A percentile compares a stretch with the other conserved stretches of the same genome.
Evolutionary conservation across 2,888 invertebrate species (phyloP).

Genomic region (Hesperia comma): DNA sequence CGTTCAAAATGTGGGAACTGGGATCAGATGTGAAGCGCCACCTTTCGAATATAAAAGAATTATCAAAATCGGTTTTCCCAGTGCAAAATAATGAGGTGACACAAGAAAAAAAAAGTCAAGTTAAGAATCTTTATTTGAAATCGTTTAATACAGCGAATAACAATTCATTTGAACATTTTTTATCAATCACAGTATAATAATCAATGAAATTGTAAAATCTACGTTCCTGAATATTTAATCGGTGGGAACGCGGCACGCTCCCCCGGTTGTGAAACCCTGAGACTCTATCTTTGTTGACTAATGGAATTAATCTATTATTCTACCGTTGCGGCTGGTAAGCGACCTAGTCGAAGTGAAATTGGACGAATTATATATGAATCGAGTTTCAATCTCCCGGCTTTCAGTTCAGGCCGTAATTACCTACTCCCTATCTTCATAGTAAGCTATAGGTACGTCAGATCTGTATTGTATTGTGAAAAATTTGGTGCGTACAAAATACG

Average conservation of each 20-base stretch:
- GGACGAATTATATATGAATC: slow-evolving; percentile 44
- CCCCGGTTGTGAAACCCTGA: slow-evolving; percentile 23
- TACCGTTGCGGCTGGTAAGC: slow-evolving; percentile 66
- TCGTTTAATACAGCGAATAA: too few relatives aligned
- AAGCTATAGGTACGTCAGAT: not conserved
- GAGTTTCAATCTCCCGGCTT: slow-evolving; percentile 30
- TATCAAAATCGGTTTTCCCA: too few relatives aligned
- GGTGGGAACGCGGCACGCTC: slow-evolving; percentile 17
- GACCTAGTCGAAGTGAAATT: slow-evolving; percentile 53
- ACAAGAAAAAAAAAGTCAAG: too few relatives aligned
- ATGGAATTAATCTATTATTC: slow-evolving; percentile 54
- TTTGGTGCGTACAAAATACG: too few relatives aligned
- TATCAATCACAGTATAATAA: not conserved
- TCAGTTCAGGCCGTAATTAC: slow-evolving; percentile 9
- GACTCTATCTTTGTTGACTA: slow-evolving; percentile 35
- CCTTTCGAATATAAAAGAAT: too few relatives aligned
- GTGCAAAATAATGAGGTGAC: too few relatives aligned
- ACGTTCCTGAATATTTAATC: slow-evolving; percentile 23
- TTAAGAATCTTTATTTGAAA: too few relatives aligned
- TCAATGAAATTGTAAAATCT: slow-evolving; percentile 9
- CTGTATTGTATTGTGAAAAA: too few relatives aligned
- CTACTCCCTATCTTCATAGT: not conserved
- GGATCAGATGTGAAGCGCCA: too few relatives aligned
- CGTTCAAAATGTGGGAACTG: too few relatives aligned
- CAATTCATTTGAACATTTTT: not conserved